phyloP scores from a whole-genome alignment of 2,888 invertebrate species.

The Omphaloscelis lunosa region DNA sequence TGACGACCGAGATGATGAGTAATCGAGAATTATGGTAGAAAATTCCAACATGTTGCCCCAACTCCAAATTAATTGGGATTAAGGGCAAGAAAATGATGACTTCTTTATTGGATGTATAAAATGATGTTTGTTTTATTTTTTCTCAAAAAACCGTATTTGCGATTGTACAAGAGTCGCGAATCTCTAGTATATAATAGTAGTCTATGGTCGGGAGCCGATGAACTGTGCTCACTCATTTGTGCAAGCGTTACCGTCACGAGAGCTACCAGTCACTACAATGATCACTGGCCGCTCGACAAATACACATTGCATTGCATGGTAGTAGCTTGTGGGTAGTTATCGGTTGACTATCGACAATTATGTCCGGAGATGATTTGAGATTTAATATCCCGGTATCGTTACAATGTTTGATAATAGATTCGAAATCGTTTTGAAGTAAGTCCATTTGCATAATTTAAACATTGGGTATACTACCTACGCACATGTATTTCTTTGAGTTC shows the following conservation, averaged over 20 bases:
- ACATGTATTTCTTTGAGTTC: neutral
- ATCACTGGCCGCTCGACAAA: constrained; percentile 11
- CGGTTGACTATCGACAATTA: neutral
- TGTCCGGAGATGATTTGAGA: neutral
- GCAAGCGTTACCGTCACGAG: constrained; percentile 46
- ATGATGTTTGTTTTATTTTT: neutral
- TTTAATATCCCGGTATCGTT: neutral
- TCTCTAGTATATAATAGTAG: too few species aligned
- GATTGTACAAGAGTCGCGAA: constrained; percentile 35
- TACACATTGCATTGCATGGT: constrained; percentile 20
- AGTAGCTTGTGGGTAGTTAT: neutral
- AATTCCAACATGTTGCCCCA: neutral
- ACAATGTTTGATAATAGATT: constrained; percentile 2
- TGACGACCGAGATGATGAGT: neutral
- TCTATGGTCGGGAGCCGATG: neutral
- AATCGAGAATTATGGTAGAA: neutral
- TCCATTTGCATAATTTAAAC: neutral
- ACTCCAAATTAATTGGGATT: neutral
- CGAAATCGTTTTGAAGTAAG: neutral
- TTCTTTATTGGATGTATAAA: neutral
- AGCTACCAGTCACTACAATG: constrained; percentile 36
- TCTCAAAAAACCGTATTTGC: constrained; percentile 9
- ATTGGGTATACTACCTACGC: neutral
- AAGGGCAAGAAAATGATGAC: too few species aligned
- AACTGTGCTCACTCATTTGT: constrained; percentile 40